phyloP scores from a whole-genome alignment of 2,113 vertebrate genomes.

The Apodemus sylvaticus region DNA sequence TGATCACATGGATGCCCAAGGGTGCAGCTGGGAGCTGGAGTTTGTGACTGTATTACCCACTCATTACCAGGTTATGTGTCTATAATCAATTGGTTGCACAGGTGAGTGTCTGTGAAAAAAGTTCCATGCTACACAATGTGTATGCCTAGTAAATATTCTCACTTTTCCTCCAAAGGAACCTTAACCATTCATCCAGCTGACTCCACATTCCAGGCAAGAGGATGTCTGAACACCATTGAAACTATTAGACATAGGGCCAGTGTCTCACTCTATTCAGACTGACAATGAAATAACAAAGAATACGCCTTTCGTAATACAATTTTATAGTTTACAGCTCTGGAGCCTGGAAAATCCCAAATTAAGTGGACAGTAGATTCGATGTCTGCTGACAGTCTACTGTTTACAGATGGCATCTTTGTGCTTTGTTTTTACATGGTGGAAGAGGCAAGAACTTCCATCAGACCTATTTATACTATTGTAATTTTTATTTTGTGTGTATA shows the following conservation, averaged over 20 bases:
- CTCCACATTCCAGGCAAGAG: neutral
- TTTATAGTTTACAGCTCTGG: neutral
- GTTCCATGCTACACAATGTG: neutral
- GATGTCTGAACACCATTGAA: neutral
- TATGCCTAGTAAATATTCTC: neutral
- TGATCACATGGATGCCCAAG: neutral
- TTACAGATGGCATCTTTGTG: neutral
- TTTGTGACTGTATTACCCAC: neutral
- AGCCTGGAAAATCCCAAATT: neutral
- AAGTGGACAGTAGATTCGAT: neutral
- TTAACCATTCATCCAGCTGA: neutral
- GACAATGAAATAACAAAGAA: neutral
- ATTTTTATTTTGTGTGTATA: neutral
- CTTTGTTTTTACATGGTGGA: neutral
- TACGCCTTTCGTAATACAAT: neutral
- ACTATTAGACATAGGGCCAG: neutral
- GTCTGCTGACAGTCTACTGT: neutral
- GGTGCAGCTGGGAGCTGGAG: neutral
- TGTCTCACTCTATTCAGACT: neutral
- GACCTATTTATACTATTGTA: neutral
- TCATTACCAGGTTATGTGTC: neutral
- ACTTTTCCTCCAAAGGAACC: neutral
- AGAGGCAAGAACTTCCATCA: neutral
- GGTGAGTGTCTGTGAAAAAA: neutral
- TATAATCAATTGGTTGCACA: neutral